Percentiles rank a stretch among this genome's conserved stretches.
These are phyloP conservation scores for Epinephelus moara DNA, from an alignment of 2,113 vertebrate species.

Conservation along the genomic window DNA sequence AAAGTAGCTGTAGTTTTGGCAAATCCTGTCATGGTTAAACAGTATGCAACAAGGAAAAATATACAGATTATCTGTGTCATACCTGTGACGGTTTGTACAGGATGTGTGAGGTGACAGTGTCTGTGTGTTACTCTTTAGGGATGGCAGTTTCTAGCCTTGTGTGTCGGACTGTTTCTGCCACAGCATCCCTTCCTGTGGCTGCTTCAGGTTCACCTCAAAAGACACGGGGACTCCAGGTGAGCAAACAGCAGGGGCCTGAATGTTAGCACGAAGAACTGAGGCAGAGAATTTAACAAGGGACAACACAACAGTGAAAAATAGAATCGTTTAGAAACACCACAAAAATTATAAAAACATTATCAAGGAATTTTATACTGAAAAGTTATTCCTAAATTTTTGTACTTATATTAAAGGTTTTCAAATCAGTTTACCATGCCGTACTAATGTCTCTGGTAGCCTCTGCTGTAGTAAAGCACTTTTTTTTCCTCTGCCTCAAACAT, in stretches of 20 bases:
- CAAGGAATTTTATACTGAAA: too few species aligned
- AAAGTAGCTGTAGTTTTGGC: neutral
- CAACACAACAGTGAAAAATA: neutral
- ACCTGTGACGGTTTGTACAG: neutral
- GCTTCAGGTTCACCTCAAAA: conserved; percentile 92
- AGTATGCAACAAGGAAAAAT: neutral
- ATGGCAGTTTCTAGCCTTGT: conserved; percentile 97
- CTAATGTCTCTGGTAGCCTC: neutral
- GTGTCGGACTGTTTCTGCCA: conserved; percentile 94
- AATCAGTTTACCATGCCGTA: neutral
- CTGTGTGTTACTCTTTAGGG: conserved; percentile 84
- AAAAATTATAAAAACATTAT: neutral
- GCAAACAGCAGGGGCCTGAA: neutral
- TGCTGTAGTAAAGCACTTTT: neutral
- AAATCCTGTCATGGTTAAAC: neutral
- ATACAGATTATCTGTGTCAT: neutral
- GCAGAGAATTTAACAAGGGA: neutral
- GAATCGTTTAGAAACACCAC: neutral
- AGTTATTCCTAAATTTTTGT: too few species aligned
- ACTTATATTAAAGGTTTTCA: too few species aligned
- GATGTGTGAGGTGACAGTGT: neutral
- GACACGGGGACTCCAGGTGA: conserved; percentile 93
- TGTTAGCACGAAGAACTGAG: too few species aligned
- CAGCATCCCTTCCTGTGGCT: conserved; percentile 97
- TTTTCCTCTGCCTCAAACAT: neutral